These are phyloP conservation scores for Peromyscus polionotus DNA, from an alignment of 2,113 vertebrate species.

Conservation along the genomic window DNA sequence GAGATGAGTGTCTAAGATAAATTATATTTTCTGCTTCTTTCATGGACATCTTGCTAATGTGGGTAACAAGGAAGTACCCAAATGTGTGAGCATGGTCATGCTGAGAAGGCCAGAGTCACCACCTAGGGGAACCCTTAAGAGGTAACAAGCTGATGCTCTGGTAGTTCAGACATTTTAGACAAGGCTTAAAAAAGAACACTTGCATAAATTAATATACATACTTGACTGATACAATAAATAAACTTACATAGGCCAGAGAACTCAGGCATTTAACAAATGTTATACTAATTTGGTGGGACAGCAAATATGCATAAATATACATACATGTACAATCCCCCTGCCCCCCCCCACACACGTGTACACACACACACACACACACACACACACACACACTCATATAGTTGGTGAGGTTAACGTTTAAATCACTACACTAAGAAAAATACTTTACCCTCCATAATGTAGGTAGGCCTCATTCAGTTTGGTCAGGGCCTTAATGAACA, in stretches of 20 bases:
- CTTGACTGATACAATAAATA: not conserved
- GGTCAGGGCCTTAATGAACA: not conserved
- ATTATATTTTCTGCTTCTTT: not conserved
- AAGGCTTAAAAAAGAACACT: not conserved
- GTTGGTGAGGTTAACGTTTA: not conserved
- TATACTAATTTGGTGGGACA: not conserved
- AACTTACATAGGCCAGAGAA: no score
- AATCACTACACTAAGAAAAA: not conserved
- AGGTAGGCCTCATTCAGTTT: not conserved
- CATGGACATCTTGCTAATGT: not conserved
- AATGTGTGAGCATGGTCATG: fast-evolving
- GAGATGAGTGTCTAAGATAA: not conserved
- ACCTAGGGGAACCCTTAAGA: not conserved
- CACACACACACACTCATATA: not conserved
- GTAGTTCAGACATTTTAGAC: not conserved
- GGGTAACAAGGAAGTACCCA: not conserved
- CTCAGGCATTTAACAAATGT: not conserved
- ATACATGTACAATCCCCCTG: not conserved
- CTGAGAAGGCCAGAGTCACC: not conserved
- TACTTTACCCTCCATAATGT: not conserved
- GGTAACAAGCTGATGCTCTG: fast-evolving
- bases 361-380: not conserved
- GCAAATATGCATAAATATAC: not conserved
- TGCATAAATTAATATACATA: not conserved
- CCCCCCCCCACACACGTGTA: not conserved